A percentile compares a stretch with the other conserved stretches of the same genome.
These are phyloP conservation scores for Triplophysa dalaica DNA, from an alignment of 2,113 vertebrate genomes.

Conservation along the genomic window DNA sequence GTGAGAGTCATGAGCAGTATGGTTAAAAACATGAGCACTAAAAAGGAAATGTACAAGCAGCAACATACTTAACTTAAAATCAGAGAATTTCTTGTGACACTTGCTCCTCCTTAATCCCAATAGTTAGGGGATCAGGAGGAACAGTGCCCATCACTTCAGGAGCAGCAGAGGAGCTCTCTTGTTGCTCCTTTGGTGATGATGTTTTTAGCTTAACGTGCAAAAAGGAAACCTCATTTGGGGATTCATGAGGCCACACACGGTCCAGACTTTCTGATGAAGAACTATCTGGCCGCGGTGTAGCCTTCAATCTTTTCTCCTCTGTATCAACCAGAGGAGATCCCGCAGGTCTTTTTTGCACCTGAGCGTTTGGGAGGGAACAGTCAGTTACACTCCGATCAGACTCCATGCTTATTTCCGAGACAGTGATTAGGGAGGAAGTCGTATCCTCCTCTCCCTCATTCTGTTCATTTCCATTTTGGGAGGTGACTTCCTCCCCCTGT, in stretches of 20 bases:
- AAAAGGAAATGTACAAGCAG: background rate
- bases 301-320: background rate
- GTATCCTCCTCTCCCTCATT: background rate
- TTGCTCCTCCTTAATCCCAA: background rate
- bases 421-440: background rate
- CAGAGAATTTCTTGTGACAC: background rate
- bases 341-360: background rate
- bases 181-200: background rate
- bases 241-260: background rate
- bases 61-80: background rate
- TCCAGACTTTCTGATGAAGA: background rate
- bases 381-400: background rate
- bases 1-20: background rate
- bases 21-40: slow-evolving; percentile 26
- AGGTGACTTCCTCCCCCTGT: background rate
- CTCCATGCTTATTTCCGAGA: background rate
- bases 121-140: background rate
- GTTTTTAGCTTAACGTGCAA: too few species aligned
- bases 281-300: background rate
- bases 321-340: background rate
- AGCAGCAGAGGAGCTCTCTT: background rate
- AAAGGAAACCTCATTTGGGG: slow-evolving; percentile 16
- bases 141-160: background rate
- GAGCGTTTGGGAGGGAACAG: background rate
- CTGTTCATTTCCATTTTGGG: too few species aligned